Conservation (phyloP, 2,113 vertebrate species). For the Heterotilapia buettikoferi region DNA sequence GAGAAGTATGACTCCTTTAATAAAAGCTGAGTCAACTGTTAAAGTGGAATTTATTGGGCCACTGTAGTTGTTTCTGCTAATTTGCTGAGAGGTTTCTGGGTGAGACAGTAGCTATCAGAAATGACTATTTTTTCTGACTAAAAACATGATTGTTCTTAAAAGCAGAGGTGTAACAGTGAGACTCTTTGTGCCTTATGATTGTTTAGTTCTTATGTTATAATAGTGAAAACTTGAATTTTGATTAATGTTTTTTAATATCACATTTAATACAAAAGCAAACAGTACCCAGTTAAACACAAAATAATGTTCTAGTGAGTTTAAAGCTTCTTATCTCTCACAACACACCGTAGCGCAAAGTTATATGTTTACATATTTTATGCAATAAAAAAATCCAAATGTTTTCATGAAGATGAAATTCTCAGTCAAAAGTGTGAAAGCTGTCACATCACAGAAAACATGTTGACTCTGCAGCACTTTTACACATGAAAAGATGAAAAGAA, state of each 20-base stretch:
- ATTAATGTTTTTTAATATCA: neutral
- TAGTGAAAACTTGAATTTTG: accelerated
- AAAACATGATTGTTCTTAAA: neutral
- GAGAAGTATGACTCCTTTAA: neutral
- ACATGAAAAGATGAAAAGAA: neutral
- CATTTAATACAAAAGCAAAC: neutral
- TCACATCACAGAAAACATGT: neutral
- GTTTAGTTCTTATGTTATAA: neutral
- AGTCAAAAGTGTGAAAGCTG: neutral
- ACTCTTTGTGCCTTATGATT: accelerated
- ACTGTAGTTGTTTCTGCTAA: neutral
- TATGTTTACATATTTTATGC: neutral
- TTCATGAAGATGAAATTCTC: neutral
- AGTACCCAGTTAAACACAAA: neutral
- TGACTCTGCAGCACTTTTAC: neutral
- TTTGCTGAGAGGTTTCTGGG: neutral
- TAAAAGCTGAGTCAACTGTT: neutral
- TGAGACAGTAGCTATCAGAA: neutral
- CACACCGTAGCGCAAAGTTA: neutral
- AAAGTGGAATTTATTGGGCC: neutral
- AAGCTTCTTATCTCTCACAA: neutral
- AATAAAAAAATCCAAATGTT: neutral
- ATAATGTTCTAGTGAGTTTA: neutral
- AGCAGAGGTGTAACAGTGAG: accelerated
- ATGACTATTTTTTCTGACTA: neutral